Evolutionary conservation across 2,888 invertebrate species (phyloP).

Genomic region (Callyntrura sp.): DNA sequence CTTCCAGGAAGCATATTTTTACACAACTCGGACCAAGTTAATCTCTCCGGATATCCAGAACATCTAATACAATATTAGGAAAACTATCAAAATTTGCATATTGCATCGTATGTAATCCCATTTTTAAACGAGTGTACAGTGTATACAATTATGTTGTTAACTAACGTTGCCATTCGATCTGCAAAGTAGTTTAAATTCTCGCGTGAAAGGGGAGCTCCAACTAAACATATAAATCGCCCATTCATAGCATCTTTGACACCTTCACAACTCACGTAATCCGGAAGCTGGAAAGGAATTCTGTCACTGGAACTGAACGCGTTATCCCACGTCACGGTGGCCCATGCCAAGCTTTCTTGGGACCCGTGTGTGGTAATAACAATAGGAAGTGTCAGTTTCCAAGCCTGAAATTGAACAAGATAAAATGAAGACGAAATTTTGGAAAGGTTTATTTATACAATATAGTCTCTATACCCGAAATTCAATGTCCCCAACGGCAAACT

Average conservation of each 20-base stretch:
- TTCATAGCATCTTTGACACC: conserved; percentile 38
- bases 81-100: too few relatives aligned
- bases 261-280: conserved; percentile 40
- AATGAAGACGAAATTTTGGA: not conserved
- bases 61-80: conserved; percentile 1
- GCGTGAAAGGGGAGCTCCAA: conserved; percentile 13
- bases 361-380: conserved; percentile 54
- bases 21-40: conserved; percentile 49
- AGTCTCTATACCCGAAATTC: conserved; percentile 25
- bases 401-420: not conserved
- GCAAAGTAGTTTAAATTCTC: conserved; percentile 49
- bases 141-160: not conserved
- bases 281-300: conserved; percentile 52
- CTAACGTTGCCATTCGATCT: conserved; percentile 24
- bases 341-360: conserved; percentile 46
- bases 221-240: conserved; percentile 18
- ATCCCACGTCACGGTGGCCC: conserved; percentile 55
- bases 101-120: not conserved
- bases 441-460: conserved; percentile 4
- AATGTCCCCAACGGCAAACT: conserved; percentile 37
- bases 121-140: not conserved
- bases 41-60: not conserved
- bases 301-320: not conserved
- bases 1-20: conserved; percentile 10
- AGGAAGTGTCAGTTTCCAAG: conserved; percentile 49